phyloP scores from a whole-genome alignment of 1,140 invertebrate genomes.

The Drosophila dunni region DNA sequence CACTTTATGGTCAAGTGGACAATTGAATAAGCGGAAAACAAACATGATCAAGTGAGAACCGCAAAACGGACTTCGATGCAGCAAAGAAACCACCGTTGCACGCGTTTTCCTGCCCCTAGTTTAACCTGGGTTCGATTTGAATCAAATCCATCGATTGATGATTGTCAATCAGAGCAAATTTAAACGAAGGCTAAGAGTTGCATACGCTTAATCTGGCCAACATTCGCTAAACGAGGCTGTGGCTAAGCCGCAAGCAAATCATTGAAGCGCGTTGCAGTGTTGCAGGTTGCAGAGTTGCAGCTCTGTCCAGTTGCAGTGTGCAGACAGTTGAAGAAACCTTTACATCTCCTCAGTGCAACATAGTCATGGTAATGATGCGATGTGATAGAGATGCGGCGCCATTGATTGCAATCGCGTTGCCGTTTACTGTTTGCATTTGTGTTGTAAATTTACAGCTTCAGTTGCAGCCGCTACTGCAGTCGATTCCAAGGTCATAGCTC shows the following conservation, averaged over 20 bases:
- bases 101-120: background rate
- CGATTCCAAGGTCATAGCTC: conserved; percentile 61
- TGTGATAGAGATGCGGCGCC: conserved; percentile 73
- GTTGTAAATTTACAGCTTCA: conserved; percentile 81
- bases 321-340: conserved; percentile 13
- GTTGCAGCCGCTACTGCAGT: conserved; percentile 27
- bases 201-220: conserved; percentile 72
- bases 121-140: conserved; percentile 38
- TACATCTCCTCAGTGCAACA: conserved; percentile 1
- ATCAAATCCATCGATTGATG: conserved; percentile 55
- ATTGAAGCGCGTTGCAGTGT: conserved; percentile 70
- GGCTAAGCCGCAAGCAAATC: conserved; percentile 53
- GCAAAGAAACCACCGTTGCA: conserved; percentile 35
- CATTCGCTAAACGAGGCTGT: conserved; percentile 32
- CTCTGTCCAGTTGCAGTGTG: conserved; percentile 53
- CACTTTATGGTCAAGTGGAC: conserved; percentile 35
- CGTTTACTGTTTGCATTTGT: conserved; percentile 73
- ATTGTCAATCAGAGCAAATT: conserved; percentile 79
- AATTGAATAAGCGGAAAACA: conserved; percentile 19
- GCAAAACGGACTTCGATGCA: conserved; percentile 52
- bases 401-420: conserved; percentile 70
- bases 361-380: conserved; percentile 34
- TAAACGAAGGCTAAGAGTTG: conserved; percentile 81
- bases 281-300: conserved; percentile 8
- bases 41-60: conserved; percentile 18